Conservation (phyloP, 2,797 vertebrate species). For the Mus minutoides region DNA sequence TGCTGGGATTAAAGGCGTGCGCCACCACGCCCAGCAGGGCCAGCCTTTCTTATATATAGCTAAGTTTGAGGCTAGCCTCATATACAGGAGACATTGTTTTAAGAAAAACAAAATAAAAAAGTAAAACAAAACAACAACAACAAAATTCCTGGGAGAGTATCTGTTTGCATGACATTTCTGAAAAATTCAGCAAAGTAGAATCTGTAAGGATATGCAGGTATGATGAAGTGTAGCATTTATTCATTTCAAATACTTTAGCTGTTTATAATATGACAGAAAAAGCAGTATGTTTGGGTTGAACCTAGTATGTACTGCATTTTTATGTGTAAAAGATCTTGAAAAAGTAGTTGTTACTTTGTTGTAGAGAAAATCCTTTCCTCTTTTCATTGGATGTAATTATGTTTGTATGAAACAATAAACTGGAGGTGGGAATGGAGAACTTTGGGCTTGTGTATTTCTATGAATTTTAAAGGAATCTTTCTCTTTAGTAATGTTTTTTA, state of each 20-base stretch:
- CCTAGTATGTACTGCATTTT: conserved; percentile 61
- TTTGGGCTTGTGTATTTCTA: conserved; percentile 47
- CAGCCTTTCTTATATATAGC: neutral
- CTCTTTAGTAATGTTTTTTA: neutral
- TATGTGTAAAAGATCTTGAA: conserved; percentile 57
- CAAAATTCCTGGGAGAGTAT: conserved; percentile 70
- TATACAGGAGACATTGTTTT: neutral
- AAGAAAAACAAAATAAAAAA: too few relatives aligned
- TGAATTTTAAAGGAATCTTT: conserved; percentile 64
- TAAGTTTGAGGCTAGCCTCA: conserved; percentile 1
- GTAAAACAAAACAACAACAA: neutral
- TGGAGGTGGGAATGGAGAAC: conserved; percentile 65
- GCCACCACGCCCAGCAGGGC: too few relatives aligned
- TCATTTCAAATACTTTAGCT: conserved; percentile 63
- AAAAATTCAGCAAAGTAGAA: conserved; percentile 60
- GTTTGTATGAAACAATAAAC: conserved; percentile 80
- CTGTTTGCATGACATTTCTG: conserved; percentile 75
- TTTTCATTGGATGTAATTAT: conserved; percentile 73
- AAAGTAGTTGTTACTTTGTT: conserved; percentile 63
- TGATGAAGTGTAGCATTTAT: conserved; percentile 59
- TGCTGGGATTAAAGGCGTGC: too few relatives aligned
- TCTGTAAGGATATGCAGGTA: conserved; percentile 58
- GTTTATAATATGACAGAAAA: conserved; percentile 58
- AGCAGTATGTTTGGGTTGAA: conserved; percentile 57
- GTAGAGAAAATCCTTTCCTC: conserved; percentile 58